Base-by-base conservation (phyloP, 2,888 invertebrate species). In the Drosophila nr. perissopoda region DNA sequence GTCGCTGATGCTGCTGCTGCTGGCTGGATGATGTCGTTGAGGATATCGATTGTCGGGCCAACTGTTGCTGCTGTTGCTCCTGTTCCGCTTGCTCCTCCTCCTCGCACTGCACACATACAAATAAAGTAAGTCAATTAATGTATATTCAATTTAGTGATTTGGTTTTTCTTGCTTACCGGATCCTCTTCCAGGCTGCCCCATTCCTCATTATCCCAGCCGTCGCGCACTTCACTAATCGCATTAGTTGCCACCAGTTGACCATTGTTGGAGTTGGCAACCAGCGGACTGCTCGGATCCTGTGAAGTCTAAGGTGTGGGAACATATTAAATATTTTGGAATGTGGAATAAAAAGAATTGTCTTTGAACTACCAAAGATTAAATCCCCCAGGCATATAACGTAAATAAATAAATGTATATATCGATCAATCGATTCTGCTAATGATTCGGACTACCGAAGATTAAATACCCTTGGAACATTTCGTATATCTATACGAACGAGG, bases 141-240 rank as follows among this genome's bases (percentile, higher is more conserved):
- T 16, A 4, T 4, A 25, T 46, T 25, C 0, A 46, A 46, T 25
- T 2, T 16, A 25, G 4, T 4, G 25, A 1, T 46, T 10, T 48
- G 0, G 29, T 0, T 21, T 52, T n/a, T 11, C 0, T 10, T 11
- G 1, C 92, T 92, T 92, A 96, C 97, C 83, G 96, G 96, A 93
- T 97, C 96, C 91, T 97, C 97, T 92, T 97, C 97, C 70, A 97
- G 94, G 88, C 96, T 96, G 61, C 96, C 97, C 97, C 97, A 97
- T 92, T 97, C 97, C 88, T 97, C 97, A 92, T 96, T 96, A 91
- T 96, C 96, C 96, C 96, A 96, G 57, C 96, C 97, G 92, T 96
- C 95, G 27, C 95, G 94, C 25, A 94, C 95, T 87, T 94, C 95
- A 72, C 94, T 94, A 52, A 92, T 60, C 93, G 94, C 91, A 92